Conservation (phyloP, 2,888 invertebrate genomes). For the Drosophila picticornis region DNA sequence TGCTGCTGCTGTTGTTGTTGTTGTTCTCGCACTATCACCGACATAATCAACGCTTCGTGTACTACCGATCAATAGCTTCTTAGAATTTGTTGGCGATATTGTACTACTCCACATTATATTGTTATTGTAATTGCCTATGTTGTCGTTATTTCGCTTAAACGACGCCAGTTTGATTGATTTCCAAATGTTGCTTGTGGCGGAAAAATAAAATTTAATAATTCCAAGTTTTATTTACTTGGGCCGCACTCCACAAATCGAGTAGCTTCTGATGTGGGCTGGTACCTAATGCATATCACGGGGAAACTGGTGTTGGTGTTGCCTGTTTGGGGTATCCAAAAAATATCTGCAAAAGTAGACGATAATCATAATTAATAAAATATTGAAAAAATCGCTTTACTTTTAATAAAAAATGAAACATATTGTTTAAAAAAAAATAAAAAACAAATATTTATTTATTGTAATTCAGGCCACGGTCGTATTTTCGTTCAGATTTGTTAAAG, state of each 20-base stretch:
- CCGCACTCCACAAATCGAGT: not conserved
- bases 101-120: conserved; percentile 85
- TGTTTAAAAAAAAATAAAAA: not conserved
- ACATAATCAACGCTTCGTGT: conserved; percentile 85
- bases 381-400: not conserved
- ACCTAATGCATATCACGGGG: conserved; percentile 27
- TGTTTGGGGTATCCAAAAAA: not conserved
- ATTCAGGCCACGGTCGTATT: not conserved
- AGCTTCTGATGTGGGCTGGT: not conserved
- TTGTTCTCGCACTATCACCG: conserved; percentile 82
- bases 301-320: not conserved
- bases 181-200: not conserved
- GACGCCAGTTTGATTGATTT: conserved; percentile 72
- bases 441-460: not conserved
- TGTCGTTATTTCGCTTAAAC: conserved; percentile 60
- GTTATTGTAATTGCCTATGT: conserved; percentile 72
- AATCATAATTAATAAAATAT: not conserved
- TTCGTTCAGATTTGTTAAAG: not conserved
- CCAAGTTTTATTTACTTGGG: not conserved
- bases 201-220: not conserved
- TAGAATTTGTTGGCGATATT: conserved; percentile 85
- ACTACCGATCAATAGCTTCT: conserved; percentile 85
- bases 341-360: conserved; percentile 17
- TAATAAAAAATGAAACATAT: not conserved
- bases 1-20: conserved; percentile 57